Percentiles rank a stretch among this genome's conserved stretches.
phyloP scores from a whole-genome alignment of 2,113 vertebrate genomes.

The Diphyllodes magnificus region DNA sequence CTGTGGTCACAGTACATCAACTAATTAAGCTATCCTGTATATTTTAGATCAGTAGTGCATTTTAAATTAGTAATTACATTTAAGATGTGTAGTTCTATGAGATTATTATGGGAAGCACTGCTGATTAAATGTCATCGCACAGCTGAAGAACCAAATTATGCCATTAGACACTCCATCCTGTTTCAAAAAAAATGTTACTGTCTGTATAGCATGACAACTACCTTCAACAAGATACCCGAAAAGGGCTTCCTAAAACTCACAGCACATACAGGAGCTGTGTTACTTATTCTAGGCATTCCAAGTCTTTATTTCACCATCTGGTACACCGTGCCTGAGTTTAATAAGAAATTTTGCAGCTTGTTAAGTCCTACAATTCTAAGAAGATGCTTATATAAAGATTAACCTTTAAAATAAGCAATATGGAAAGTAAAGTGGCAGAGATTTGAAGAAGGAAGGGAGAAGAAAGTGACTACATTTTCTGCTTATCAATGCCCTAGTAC shows the following conservation, averaged over 20 bases:
- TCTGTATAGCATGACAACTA: conserved; percentile 1
- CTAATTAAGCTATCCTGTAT: neutral
- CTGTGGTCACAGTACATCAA: neutral
- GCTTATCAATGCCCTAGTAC: neutral
- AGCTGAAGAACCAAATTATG: conserved; percentile 40
- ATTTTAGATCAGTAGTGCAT: neutral
- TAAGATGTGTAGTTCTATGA: neutral
- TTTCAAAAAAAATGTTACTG: neutral
- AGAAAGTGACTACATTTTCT: neutral
- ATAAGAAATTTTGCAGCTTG: conserved; percentile 23
- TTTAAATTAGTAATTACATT: conserved; percentile 25
- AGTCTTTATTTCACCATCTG: conserved; percentile 47
- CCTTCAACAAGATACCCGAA: conserved; percentile 6
- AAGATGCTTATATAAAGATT: conserved; percentile 17
- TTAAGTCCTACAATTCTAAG: neutral
- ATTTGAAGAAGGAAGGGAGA: neutral
- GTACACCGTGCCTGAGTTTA: neutral
- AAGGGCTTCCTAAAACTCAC: neutral
- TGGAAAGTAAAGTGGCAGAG: neutral
- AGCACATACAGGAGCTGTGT: neutral
- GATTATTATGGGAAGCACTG: neutral
- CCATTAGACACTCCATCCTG: neutral
- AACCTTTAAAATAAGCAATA: conserved; percentile 31
- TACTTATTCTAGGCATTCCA: conserved; percentile 27
- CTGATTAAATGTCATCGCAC: conserved; percentile 49